A percentile compares a stretch with the other conserved stretches of the same genome.
Evolutionary conservation across 2,797 vertebrate genomes (phyloP).

Genomic region (Eulemur rubriventer): DNA sequence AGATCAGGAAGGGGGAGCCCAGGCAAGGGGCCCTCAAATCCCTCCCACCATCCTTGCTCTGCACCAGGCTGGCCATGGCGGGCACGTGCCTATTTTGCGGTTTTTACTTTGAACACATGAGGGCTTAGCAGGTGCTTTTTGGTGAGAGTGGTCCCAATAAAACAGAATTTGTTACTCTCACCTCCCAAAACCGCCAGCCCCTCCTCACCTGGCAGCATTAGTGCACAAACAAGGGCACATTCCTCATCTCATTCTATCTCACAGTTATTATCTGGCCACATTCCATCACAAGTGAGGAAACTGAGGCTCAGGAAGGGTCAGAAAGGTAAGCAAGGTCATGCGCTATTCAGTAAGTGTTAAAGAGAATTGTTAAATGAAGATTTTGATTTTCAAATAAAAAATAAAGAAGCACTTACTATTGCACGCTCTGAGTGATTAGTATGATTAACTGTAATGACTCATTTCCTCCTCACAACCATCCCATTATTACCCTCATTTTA

Average conservation of each 20-base stretch:
- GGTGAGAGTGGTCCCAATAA: neutral
- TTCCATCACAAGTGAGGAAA: neutral
- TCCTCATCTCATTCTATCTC: neutral
- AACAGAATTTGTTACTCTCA: neutral
- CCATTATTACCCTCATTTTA: neutral
- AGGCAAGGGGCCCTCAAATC: neutral
- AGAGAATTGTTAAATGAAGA: neutral
- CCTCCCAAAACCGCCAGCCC: neutral
- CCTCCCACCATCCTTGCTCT: neutral
- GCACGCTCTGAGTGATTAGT: neutral
- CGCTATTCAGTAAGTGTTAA: neutral
- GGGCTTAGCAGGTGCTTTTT: neutral
- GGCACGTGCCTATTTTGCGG: neutral
- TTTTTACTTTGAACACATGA: neutral
- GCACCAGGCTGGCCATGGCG: neutral
- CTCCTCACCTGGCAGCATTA: neutral
- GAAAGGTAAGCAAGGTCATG: neutral
- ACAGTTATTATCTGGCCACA: accelerated
- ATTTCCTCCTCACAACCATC: neutral
- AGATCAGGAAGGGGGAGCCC: neutral
- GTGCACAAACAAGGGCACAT: neutral
- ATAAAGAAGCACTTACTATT: neutral
- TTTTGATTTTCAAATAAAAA: constrained; percentile 59
- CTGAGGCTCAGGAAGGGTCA: neutral
- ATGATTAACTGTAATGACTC: neutral